phyloP scores from a whole-genome alignment of 1,140 invertebrate genomes.

The Galendromus occidentalis region DNA sequence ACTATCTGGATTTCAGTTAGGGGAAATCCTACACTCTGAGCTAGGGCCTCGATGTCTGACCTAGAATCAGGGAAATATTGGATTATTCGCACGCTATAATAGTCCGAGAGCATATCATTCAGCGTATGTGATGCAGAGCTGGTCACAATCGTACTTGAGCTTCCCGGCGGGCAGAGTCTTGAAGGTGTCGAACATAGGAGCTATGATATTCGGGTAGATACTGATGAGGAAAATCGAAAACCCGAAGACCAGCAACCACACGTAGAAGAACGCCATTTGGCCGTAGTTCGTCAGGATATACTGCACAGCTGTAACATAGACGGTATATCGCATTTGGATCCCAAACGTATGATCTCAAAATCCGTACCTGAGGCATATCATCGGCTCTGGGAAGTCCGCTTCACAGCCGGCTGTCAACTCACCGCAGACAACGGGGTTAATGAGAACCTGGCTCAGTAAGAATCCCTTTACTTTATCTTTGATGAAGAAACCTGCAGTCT shows the following conservation, averaged over 20 bases:
- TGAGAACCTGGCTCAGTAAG: constrained; percentile 50
- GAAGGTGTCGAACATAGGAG: constrained; percentile 95
- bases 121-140: not conserved
- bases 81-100: not conserved
- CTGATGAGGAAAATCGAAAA: constrained; percentile 46
- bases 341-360: not conserved
- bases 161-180: constrained; percentile 80
- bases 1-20: constrained; percentile 89
- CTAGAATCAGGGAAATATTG: constrained; percentile 20
- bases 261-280: constrained; percentile 77
- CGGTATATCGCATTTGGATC: not conserved
- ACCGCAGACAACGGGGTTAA: constrained; percentile 52
- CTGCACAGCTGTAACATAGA: constrained; percentile 9
- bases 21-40: constrained; percentile 68
- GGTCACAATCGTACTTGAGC: constrained; percentile 33
- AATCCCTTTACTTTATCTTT: constrained; percentile 82
- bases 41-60: constrained; percentile 66
- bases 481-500: constrained; percentile 75
- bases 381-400: constrained; percentile 25
- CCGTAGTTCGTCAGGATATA: constrained; percentile 36
- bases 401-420: constrained; percentile 67
- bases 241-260: constrained; percentile 71
- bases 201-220: constrained; percentile 89
- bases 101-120: not conserved
- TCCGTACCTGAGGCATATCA: too few relatives aligned